A percentile compares a stretch with the other conserved stretches of the same genome.
Conservation (phyloP, 1,140 invertebrate genomes). For the Zophobas atratus region DNA sequence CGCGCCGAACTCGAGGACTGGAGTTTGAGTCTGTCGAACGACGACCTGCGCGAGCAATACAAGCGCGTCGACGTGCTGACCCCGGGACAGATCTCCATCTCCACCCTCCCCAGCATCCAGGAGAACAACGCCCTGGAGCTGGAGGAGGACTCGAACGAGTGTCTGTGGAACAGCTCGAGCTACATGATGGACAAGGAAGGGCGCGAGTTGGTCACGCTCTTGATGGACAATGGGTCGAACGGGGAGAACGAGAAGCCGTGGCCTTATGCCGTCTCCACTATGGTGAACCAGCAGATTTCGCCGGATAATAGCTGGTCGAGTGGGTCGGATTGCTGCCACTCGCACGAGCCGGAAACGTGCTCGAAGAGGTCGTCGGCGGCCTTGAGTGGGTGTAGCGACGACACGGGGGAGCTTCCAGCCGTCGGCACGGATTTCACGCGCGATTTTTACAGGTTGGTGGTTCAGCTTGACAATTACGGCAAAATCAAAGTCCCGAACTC, state of each 20-base stretch:
- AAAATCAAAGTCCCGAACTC: too few relatives aligned
- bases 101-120: slow-evolving; percentile 79
- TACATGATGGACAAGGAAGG: slow-evolving; percentile 72
- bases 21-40: slow-evolving; percentile 81
- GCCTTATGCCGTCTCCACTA: slow-evolving; percentile 66
- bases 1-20: slow-evolving; percentile 84
- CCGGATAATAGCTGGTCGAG: slow-evolving; percentile 78
- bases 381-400: slow-evolving; percentile 75
- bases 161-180: slow-evolving; percentile 80
- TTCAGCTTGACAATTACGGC: too few relatives aligned
- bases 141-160: slow-evolving; percentile 82
- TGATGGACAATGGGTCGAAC: slow-evolving; percentile 64
- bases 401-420: slow-evolving; percentile 75
- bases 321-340: slow-evolving; percentile 69
- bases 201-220: slow-evolving; percentile 69
- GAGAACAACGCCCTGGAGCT: slow-evolving; percentile 81
- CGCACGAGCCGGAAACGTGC: slow-evolving; percentile 67
- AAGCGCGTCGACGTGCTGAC: slow-evolving; percentile 67
- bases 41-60: slow-evolving; percentile 73
- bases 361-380: slow-evolving; percentile 80
- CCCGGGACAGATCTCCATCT: slow-evolving; percentile 73
- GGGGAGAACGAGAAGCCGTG: slow-evolving; percentile 68
- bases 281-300: slow-evolving; percentile 64
- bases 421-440: slow-evolving; percentile 84
- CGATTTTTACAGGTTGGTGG: slow-evolving; percentile 75